Evolutionary conservation across 2,888 invertebrate genomes (phyloP).

Genomic region (Boloria selene): DNA sequence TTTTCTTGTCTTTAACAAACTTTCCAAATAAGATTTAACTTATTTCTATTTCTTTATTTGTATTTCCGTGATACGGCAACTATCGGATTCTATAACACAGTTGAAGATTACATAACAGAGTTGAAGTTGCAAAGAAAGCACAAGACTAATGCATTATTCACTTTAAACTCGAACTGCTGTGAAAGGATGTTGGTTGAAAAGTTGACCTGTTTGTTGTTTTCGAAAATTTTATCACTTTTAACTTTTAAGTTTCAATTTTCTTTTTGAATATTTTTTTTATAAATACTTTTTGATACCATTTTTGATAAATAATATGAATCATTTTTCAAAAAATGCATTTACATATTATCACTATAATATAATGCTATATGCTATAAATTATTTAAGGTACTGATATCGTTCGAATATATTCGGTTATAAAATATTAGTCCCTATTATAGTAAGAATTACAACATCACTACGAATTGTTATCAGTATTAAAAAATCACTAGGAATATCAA

Average conservation of each 20-base stretch:
- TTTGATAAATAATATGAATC: too few relatives aligned
- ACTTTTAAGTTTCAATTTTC: not conserved
- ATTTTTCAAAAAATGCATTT: too few relatives aligned
- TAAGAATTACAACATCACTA: not conserved
- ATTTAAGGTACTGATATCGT: too few relatives aligned
- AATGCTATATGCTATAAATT: too few relatives aligned
- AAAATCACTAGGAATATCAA: constrained; percentile 1
- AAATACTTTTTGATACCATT: too few relatives aligned
- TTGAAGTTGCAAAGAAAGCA: constrained; percentile 4
- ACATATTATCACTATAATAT: too few relatives aligned
- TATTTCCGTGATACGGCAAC: constrained; percentile 9
- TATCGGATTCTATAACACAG: constrained; percentile 5
- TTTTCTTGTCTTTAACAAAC: too few relatives aligned
- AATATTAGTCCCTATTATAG: not conserved
- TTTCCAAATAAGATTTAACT: not conserved
- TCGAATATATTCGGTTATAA: too few relatives aligned
- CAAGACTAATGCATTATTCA: constrained; percentile 22
- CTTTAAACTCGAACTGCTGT: not conserved
- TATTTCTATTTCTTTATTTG: constrained; percentile 1
- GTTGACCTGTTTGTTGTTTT: constrained; percentile 1
- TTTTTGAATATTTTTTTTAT: too few relatives aligned
- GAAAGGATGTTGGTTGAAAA: too few relatives aligned
- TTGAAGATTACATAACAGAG: constrained; percentile 11
- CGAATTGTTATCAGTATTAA: not conserved
- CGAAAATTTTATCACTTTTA: not conserved